Base-by-base conservation (phyloP, 2,113 vertebrate genomes). In the Hippotragus niger region DNA sequence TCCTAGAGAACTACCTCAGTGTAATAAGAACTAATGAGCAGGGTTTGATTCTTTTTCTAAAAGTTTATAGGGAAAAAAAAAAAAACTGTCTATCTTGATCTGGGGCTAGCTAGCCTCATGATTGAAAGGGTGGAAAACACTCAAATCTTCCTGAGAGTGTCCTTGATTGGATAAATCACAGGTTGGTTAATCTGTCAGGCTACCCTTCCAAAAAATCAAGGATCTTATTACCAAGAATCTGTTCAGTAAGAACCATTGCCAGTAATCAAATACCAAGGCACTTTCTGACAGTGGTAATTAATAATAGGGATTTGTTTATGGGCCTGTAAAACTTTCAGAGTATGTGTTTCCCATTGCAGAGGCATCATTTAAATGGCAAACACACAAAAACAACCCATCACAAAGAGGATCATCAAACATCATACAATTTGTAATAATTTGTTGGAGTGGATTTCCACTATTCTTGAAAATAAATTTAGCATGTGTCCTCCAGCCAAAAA, bases 171-270 rank as follows among this genome's bases (percentile, higher is more conserved):
- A 89, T 95, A 96, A 93, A 95, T 95, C 94, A 97, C 92, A 90
- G 86, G 57, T 96, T 96, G 19, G 81, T 96, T 97, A 93, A 94
- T 96, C 92, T 95, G 85, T 96, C 97, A 96, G 60, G 6, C 40
- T 82, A 83, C 71, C 74, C 94, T 96, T 95, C 45, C 60, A 94
- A 78, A 95, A 57, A 95, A 87, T 94, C 90, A 92, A 96, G 67
- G 50, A 95, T 91, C 92, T 96, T 96, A 98, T 96, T 97, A 98
- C 62, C n/a, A 87, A 88, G 91, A 96, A 93, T 90, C 89, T 83
- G 55, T 93, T 97, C 85, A 88, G 50, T 36, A 88, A 91, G 33
- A 92, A 52, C 40, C 82, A 92, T 81, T 91, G 81, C 86, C 47
- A 94, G 81, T 95, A 97, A 96, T 97, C 96, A 98, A 96, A 93